These are phyloP conservation scores for Tineola bisselliella DNA, from an alignment of 2,888 invertebrate genomes.

Conservation along the genomic window DNA sequence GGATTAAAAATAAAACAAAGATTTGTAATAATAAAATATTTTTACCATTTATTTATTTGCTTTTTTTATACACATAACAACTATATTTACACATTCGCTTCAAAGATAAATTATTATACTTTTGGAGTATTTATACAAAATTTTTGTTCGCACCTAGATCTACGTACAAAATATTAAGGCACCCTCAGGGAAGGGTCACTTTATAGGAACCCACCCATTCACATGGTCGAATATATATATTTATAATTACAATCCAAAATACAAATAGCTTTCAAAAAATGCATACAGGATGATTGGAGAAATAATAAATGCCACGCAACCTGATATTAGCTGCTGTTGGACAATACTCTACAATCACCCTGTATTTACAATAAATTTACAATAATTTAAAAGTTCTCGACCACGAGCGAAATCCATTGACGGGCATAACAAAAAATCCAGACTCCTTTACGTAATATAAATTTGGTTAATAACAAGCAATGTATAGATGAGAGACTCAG, in stretches of 20 bases:
- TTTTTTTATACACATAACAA: constrained; percentile 38
- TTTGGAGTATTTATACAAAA: constrained; percentile 45
- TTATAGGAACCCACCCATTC: neutral
- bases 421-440: constrained; percentile 25
- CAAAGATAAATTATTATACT: constrained; percentile 36
- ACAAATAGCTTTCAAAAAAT: too few species aligned
- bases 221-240: neutral
- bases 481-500: too few species aligned
- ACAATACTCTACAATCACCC: too few species aligned
- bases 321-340: too few species aligned
- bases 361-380: neutral
- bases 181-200: constrained; percentile 43
- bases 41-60: constrained; percentile 45
- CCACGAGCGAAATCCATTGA: constrained; percentile 43
- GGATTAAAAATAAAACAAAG: constrained; percentile 24
- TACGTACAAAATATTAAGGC: constrained; percentile 42
- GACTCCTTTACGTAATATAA: too few species aligned
- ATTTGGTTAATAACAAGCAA: neutral
- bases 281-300: too few species aligned
- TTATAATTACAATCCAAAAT: too few species aligned
- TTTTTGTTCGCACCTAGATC: constrained; percentile 46
- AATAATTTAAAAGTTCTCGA: constrained; percentile 22
- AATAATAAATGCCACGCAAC: too few species aligned
- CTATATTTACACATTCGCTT: constrained; percentile 50
- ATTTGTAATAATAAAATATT: constrained; percentile 58